These are phyloP conservation scores for Drosophila parabipectinata DNA, from an alignment of 1,140 invertebrate genomes.

Conservation along the genomic window DNA sequence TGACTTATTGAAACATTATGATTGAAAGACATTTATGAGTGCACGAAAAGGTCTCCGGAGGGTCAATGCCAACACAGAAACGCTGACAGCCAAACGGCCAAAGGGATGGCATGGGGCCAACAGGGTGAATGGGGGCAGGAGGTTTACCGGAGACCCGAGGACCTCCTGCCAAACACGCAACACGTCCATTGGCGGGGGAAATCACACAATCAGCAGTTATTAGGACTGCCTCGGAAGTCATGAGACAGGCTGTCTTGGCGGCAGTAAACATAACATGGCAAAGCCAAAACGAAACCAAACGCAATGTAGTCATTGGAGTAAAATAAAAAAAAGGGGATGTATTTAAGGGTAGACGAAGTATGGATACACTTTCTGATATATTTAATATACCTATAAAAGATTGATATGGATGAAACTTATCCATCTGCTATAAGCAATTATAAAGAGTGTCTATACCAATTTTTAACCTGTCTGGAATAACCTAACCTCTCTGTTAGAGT, in stretches of 20 bases:
- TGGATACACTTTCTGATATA: neutral
- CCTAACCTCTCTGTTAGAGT: neutral
- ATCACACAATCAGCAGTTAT: conserved; percentile 81
- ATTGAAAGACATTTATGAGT: conserved; percentile 84
- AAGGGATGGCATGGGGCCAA: no score
- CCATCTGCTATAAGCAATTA: no score
- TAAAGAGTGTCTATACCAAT: no score
- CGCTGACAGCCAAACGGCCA: conserved; percentile 55
- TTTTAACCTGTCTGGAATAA: no score
- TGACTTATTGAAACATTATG: conserved; percentile 84
- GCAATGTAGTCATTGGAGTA: conserved; percentile 38
- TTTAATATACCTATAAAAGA: no score
- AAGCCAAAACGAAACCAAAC: conserved; percentile 40
- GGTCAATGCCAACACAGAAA: conserved; percentile 78
- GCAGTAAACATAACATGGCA: conserved; percentile 45
- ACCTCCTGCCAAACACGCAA: conserved; percentile 23
- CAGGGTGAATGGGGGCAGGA: neutral
- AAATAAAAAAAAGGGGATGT: neutral
- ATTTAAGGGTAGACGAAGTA: neutral
- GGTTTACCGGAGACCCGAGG: neutral
- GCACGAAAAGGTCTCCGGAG: conserved; percentile 74
- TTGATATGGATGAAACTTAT: no score
- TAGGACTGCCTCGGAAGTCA: conserved; percentile 73
- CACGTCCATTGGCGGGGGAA: conserved; percentile 44
- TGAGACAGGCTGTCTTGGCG: conserved; percentile 44